phyloP scores from a whole-genome alignment of 2,797 vertebrate genomes.

The Sarcophilus harrisii region DNA sequence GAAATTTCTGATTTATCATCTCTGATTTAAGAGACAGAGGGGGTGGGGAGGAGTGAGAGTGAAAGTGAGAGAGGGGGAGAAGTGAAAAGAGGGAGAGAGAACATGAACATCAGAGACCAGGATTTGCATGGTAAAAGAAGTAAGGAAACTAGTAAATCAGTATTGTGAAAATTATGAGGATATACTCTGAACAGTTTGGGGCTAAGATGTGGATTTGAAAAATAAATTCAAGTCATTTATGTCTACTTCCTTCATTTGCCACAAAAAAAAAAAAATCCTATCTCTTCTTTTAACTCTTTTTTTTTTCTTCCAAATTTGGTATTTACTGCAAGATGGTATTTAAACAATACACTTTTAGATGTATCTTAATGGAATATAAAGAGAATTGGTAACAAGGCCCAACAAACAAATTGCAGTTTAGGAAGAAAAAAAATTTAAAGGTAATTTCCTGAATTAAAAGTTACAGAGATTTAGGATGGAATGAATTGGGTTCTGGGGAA shows the following conservation, averaged over 20 bases:
- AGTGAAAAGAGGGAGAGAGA: background rate
- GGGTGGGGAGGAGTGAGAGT: background rate
- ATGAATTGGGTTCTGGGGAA: background rate
- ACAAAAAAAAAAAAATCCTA: background rate
- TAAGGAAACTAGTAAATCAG: background rate
- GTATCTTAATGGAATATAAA: background rate
- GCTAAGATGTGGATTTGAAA: background rate
- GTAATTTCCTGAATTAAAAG: background rate
- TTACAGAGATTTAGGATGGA: background rate
- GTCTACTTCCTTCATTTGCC: background rate
- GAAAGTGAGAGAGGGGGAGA: background rate
- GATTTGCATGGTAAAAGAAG: background rate
- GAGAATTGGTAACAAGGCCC: background rate
- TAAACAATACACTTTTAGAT: background rate
- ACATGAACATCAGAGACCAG: background rate
- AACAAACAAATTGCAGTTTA: background rate
- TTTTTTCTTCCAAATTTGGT: background rate
- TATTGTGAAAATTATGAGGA: background rate
- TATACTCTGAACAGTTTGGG: background rate
- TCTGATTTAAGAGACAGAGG: slow-evolving; percentile 7
- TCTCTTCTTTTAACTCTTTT: background rate
- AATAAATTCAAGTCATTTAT: background rate
- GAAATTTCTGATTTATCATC: background rate
- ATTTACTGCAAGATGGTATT: background rate
- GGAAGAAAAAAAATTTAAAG: background rate